phyloP scores from a whole-genome alignment of 2,888 invertebrate genomes.

The Nudaria mundana region DNA sequence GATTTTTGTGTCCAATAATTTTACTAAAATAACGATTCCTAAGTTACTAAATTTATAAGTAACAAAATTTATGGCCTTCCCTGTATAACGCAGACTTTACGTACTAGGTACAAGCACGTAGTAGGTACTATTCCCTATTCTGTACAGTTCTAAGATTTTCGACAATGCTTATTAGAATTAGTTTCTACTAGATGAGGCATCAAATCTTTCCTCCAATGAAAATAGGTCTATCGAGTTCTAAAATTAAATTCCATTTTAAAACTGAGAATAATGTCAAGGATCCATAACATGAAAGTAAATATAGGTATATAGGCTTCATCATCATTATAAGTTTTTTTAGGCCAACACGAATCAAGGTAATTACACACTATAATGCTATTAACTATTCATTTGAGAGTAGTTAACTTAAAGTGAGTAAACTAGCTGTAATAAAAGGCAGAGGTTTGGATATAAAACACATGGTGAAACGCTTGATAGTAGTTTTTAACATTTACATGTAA shows the following conservation, averaged over 20 bases:
- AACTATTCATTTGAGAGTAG: slow-evolving; percentile 37
- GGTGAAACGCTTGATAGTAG: slow-evolving; percentile 24
- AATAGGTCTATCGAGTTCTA: background rate
- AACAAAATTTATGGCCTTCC: too few species aligned
- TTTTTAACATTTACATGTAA: slow-evolving; percentile 13
- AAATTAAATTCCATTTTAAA: slow-evolving; percentile 6
- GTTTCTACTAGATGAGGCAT: too few species aligned
- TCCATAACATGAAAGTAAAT: background rate
- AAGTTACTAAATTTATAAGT: too few species aligned
- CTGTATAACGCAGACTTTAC: too few species aligned
- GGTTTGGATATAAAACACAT: slow-evolving; percentile 30
- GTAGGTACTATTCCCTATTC: too few species aligned
- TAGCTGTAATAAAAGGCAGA: slow-evolving; percentile 33
- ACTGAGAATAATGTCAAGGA: slow-evolving; percentile 10
- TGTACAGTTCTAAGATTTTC: too few species aligned
- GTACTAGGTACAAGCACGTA: too few species aligned
- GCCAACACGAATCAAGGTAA: slow-evolving; percentile 29
- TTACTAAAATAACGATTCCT: too few species aligned
- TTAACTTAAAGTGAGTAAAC: slow-evolving; percentile 41
- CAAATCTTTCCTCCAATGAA: too few species aligned
- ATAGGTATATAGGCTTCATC: slow-evolving; percentile 3
- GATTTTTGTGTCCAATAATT: too few species aligned
- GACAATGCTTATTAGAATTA: too few species aligned
- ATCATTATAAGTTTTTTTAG: slow-evolving; percentile 15
- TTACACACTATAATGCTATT: slow-evolving; percentile 36